Percentiles rank a stretch among this genome's conserved stretches.
Evolutionary conservation across 2,888 invertebrate species (phyloP).

Genomic region (Agonopterix alstromeriana): DNA sequence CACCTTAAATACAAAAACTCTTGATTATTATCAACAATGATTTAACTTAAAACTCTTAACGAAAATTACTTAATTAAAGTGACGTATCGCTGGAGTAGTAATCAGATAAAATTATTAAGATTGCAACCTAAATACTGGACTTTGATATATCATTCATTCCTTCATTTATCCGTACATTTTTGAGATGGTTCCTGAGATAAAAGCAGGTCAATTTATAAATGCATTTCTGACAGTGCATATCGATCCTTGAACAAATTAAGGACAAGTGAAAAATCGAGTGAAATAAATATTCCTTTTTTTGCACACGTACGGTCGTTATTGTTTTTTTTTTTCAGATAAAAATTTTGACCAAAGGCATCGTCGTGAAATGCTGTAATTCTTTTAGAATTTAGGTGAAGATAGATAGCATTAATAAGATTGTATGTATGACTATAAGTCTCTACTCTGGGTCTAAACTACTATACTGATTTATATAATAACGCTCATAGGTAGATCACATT

Average conservation of each 20-base stretch:
- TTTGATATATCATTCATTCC: slow-evolving; percentile 63
- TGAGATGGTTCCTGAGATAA: slow-evolving; percentile 31
- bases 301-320: slow-evolving; percentile 4
- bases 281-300: slow-evolving; percentile 19
- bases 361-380: not conserved
- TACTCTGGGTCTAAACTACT: too few species aligned
- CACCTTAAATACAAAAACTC: slow-evolving; percentile 9
- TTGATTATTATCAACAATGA: slow-evolving; percentile 28
- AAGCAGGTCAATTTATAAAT: slow-evolving; percentile 48
- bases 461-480: too few species aligned
- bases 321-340: slow-evolving; percentile 2
- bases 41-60: slow-evolving; percentile 13
- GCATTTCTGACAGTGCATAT: slow-evolving; percentile 38
- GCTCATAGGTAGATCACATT: too few species aligned
- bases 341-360: not conserved
- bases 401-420: too few species aligned
- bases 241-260: slow-evolving; percentile 51
- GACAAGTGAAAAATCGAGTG: slow-evolving; percentile 17
- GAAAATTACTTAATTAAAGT: slow-evolving; percentile 49
- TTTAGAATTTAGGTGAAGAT: too few species aligned
- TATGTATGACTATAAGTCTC: too few species aligned
- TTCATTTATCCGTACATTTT: slow-evolving; percentile 13
- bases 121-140: slow-evolving; percentile 55
- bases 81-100: slow-evolving; percentile 28
- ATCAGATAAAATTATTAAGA: slow-evolving; percentile 61